phyloP scores from a whole-genome alignment of 2,797 vertebrate genomes.

The Gambusia yucatana region DNA sequence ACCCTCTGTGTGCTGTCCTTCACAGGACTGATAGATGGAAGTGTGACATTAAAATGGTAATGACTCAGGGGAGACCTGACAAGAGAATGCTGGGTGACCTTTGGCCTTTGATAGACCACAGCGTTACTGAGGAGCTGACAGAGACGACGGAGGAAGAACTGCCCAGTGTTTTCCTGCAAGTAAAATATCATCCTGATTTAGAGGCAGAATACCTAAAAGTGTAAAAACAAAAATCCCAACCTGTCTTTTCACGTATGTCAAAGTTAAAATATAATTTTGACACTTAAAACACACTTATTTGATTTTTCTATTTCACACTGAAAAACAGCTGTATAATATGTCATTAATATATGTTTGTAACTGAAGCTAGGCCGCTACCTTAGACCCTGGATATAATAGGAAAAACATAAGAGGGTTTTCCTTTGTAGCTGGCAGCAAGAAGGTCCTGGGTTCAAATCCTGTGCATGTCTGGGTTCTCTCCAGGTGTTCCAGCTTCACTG shows the following conservation, averaged over 20 bases:
- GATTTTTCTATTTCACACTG: not conserved
- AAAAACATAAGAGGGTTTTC: not conserved
- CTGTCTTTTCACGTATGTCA: not conserved
- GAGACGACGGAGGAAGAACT: slow-evolving; percentile 22
- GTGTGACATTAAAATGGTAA: slow-evolving; percentile 99
- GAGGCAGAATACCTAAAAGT: not conserved
- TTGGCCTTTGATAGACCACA: slow-evolving; percentile 89
- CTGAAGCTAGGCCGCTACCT: not conserved
- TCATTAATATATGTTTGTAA: not conserved
- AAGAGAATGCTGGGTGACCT: slow-evolving; percentile 83
- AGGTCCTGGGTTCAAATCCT: too few species aligned
- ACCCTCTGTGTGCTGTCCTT: slow-evolving; percentile 92
- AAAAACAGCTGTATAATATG: not conserved
- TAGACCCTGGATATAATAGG: not conserved
- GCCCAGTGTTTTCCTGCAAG: slow-evolving; percentile 6
- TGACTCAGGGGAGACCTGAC: slow-evolving; percentile 91
- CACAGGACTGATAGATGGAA: slow-evolving; percentile 96
- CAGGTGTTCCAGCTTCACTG: too few species aligned
- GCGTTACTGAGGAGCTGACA: slow-evolving; percentile 81
- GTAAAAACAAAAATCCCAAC: not conserved
- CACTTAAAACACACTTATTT: not conserved
- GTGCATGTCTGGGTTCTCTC: too few species aligned
- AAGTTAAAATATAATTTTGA: not conserved
- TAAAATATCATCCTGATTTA: not conserved
- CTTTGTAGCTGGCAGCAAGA: too few species aligned